Evolutionary conservation across 2,797 vertebrate species (phyloP).

Genomic region (Anniella stebbinsi): DNA sequence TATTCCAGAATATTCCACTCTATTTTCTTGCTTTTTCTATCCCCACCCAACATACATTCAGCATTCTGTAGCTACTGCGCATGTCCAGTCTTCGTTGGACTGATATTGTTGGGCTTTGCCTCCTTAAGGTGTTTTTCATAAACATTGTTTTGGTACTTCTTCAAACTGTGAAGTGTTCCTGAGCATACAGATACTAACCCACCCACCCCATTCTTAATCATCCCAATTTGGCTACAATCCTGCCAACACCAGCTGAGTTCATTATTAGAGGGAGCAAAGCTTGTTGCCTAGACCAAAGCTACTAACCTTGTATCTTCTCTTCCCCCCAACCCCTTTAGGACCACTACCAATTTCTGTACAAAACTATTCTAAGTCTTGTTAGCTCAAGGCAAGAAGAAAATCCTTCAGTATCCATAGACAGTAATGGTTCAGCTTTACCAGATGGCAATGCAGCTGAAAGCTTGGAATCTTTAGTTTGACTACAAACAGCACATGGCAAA

Average conservation of each 20-base stretch:
- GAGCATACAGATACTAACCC: background rate
- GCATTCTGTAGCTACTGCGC: background rate
- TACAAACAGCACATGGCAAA: slow-evolving; percentile 9
- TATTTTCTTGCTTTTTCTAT: background rate
- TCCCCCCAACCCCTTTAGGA: slow-evolving; percentile 81
- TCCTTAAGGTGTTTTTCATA: background rate
- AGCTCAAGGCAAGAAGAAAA: slow-evolving; percentile 90
- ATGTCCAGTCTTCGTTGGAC: background rate
- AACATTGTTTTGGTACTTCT: background rate
- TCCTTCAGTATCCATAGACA: slow-evolving; percentile 86
- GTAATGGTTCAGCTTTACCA: slow-evolving; percentile 85
- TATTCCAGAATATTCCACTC: slow-evolving; percentile 4
- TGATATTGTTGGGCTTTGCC: background rate
- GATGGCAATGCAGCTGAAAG: slow-evolving; percentile 88
- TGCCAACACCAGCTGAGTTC: background rate
- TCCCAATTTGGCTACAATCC: background rate
- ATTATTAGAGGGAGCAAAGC: background rate
- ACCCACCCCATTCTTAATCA: background rate
- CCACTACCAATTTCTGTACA: slow-evolving; percentile 96
- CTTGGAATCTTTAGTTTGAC: slow-evolving; percentile 94
- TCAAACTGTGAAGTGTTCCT: background rate
- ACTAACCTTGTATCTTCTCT: slow-evolving; percentile 43
- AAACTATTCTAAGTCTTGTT: slow-evolving; percentile 94
- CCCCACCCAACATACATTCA: background rate
- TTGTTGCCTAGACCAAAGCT: slow-evolving; percentile 14